Percentiles rank a stretch among this genome's conserved stretches.
Conservation (phyloP, 2,113 vertebrate species). For the Acinonyx jubatus region DNA sequence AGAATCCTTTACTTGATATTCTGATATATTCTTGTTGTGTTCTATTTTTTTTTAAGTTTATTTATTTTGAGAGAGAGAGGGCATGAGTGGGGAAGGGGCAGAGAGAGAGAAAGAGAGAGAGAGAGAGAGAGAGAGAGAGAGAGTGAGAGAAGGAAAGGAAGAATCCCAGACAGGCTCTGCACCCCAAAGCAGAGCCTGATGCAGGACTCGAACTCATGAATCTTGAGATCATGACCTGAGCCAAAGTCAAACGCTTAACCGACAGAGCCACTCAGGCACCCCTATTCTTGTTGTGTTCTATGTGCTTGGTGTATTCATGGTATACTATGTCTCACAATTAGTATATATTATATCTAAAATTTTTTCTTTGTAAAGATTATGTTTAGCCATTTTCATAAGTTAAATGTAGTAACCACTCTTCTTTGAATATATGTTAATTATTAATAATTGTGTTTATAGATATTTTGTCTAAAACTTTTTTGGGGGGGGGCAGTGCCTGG, state of each 20-base stretch:
- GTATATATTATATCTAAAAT: background rate
- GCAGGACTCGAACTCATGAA: too few species aligned
- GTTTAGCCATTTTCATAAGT: background rate
- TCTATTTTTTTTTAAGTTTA: background rate
- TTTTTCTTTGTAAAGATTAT: conserved; percentile 7
- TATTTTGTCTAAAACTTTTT: background rate
- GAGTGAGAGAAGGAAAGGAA: too few species aligned
- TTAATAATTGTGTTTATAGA: background rate
- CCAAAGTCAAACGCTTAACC: too few species aligned
- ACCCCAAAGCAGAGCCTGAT: too few species aligned
- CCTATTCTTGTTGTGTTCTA: background rate
- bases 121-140: too few species aligned
- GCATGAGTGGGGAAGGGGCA: too few species aligned
- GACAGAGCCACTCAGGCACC: too few species aligned
- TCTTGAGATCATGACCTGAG: too few species aligned
- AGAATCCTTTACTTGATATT: background rate
- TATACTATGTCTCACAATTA: background rate
- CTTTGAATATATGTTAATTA: background rate
- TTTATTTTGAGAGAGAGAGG: too few species aligned
- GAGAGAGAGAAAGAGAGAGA: too few species aligned
- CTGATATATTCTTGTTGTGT: background rate
- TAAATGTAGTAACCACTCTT: background rate
- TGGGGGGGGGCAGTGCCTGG: too few species aligned
- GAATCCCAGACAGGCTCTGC: too few species aligned
- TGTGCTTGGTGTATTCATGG: background rate